These are phyloP conservation scores for Oscheius sp. DNA, from an alignment of 2,888 invertebrate species.

Conservation along the genomic window DNA sequence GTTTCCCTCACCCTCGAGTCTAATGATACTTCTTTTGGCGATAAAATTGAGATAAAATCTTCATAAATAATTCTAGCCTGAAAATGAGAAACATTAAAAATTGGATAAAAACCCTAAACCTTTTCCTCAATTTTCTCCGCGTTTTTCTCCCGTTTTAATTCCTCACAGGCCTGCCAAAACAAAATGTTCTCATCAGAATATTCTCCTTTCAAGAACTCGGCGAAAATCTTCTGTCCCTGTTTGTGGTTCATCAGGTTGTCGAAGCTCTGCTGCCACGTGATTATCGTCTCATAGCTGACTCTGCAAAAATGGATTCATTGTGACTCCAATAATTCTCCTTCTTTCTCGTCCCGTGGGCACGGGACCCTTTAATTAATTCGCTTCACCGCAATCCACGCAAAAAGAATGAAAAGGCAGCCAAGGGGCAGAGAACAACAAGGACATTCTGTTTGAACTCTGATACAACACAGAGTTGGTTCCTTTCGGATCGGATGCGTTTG, in stretches of 20 bases:
- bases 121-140: slow-evolving; percentile 94
- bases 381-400: slow-evolving; percentile 27
- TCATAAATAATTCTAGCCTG: slow-evolving; percentile 77
- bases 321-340: not conserved
- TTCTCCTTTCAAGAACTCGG: slow-evolving; percentile 72
- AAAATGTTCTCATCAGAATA: slow-evolving; percentile 72
- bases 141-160: slow-evolving; percentile 84
- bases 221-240: slow-evolving; percentile 69
- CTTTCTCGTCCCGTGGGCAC: not conserved
- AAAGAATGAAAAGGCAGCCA: slow-evolving; percentile 19
- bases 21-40: slow-evolving; percentile 97
- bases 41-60: slow-evolving; percentile 98
- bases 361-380: slow-evolving; percentile 26
- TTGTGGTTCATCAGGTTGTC: slow-evolving; percentile 72
- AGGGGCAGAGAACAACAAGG: not conserved
- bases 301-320: slow-evolving; percentile 40
- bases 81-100: slow-evolving; percentile 8
- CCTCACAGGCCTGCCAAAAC: slow-evolving; percentile 69
- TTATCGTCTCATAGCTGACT: slow-evolving; percentile 71
- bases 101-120: slow-evolving; percentile 34
- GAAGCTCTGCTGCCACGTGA: slow-evolving; percentile 72
- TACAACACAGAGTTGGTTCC: not conserved
- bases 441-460: no score
- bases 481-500: no score
- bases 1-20: slow-evolving; percentile 97